A percentile compares a stretch with the other conserved stretches of the same genome.
These are phyloP conservation scores for Aphyosemion australe DNA, from an alignment of 2,113 vertebrate species.

Conservation along the genomic window DNA sequence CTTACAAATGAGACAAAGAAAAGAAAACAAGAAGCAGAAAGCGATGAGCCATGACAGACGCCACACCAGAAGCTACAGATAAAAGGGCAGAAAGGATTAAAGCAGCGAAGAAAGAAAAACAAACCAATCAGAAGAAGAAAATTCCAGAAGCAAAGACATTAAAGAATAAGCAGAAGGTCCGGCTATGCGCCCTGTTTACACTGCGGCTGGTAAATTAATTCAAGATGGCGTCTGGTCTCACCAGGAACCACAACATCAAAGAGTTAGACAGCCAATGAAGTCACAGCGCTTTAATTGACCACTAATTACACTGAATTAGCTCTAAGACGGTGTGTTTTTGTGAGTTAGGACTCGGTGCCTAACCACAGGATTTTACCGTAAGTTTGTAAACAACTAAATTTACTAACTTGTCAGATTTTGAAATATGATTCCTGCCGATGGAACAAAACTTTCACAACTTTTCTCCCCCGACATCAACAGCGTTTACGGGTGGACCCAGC, in stretches of 20 bases:
- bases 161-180: constrained; percentile 28
- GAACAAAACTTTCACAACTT: constrained; percentile 1
- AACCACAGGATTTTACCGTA: not conserved
- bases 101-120: constrained; percentile 17
- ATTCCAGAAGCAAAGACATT: constrained; percentile 32
- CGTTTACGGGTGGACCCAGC: too few species aligned
- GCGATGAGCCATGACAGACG: too few species aligned
- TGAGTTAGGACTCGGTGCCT: not conserved
- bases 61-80: not conserved
- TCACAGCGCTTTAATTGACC: constrained; percentile 85
- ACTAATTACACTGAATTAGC: constrained; percentile 85
- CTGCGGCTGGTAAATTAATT: constrained; percentile 85
- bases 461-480: too few species aligned
- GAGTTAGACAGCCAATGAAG: constrained; percentile 75
- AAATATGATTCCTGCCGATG: not conserved
- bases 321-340: constrained; percentile 21
- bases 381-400: not conserved
- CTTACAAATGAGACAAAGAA: too few species aligned
- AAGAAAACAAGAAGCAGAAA: too few species aligned
- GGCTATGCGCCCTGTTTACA: constrained; percentile 82
- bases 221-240: constrained; percentile 86
- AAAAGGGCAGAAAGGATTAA: not conserved
- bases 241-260: constrained; percentile 85
- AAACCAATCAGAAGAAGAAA: constrained; percentile 12
- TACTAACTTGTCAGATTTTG: not conserved